Evolutionary conservation across 1,140 invertebrate species (phyloP), one percentile per base, ranked within the genome.

Genomic region (Drosophila arizonae): DNA sequence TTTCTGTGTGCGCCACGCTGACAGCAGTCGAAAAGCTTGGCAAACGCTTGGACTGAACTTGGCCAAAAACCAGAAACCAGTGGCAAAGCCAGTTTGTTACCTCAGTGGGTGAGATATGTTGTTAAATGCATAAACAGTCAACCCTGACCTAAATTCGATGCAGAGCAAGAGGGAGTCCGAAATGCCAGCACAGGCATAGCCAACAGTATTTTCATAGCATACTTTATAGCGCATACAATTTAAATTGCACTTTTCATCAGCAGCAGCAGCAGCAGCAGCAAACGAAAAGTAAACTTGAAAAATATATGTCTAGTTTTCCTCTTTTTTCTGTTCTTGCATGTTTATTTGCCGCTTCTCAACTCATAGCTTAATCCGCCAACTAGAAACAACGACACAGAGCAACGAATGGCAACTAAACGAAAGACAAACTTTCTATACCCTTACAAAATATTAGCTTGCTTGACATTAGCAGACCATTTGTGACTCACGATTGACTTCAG

Each of bases 321-420:
- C 43, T 17, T 15, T 9, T 17, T 46, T n/a, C 8, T 15, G 0
- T 17, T 46, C 72, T 77, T 74, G 57, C 66, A 52, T 72, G 50
- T 26, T 74, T 63, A 61, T 65, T 76, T 24, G 58, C 68, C 39
- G 64, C 64, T 72, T 41, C 60, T 62, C 62, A 58, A 71, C 75
- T 81, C 58, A 81, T 81, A 79, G 77, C 79, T 81, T 81, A 77
- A 81, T 81, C 70, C 57, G 79, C 66, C 79, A 81, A 77, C 71
- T 74, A 70, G 66, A 50, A 67, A 71, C 65, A 64, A 79, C 52
- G 46, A 68, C 43, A 69, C 30, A 66, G 39, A 57, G 36, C 45
- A 39, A 66, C 67, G 56, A 69, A 54, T 28, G 58, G 9, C n/a
- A 62, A 21, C 51, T 33, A 48, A 63, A 54, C 57, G 70, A 60